Percentiles rank a stretch among this genome's conserved stretches.
phyloP scores from a whole-genome alignment of 2,113 vertebrate genomes.

The Spea bombifrons region DNA sequence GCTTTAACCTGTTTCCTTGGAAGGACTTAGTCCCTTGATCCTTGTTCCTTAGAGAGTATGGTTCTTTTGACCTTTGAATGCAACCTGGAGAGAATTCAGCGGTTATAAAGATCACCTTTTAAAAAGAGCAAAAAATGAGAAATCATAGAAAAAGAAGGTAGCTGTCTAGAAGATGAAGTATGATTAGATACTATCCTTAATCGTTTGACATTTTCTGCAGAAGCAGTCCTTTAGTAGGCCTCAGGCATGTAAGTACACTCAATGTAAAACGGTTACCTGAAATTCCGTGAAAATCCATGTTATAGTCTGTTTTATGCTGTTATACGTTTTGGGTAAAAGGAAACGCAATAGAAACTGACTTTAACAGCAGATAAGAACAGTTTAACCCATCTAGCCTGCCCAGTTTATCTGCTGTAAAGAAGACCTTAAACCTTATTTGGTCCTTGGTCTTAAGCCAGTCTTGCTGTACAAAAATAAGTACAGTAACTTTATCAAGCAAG shows the following conservation, averaged over 20 bases:
- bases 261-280: no score
- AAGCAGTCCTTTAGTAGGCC: neutral
- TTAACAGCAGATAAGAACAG: no score
- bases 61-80: conserved; percentile 10
- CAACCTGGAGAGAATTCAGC: conserved; percentile 11
- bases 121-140: conserved; percentile 21
- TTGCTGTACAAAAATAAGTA: no score
- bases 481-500: no score
- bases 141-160: conserved; percentile 2
- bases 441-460: no score
- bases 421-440: no score
- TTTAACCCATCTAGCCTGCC: no score
- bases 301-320: no score
- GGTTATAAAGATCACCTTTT: conserved; percentile 39
- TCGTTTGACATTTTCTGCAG: conserved; percentile 26
- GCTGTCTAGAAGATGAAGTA: conserved; percentile 33
- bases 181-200: conserved; percentile 38
- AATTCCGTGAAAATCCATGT: no score
- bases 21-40: conserved; percentile 38
- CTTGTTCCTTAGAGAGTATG: conserved; percentile 33
- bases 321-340: no score
- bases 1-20: conserved; percentile 36
- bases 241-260: neutral
- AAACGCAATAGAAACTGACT: no score
- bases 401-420: no score